A percentile compares a stretch with the other conserved stretches of the same genome.
Conservation (phyloP, 2,113 vertebrate species). For the Rhombomys opimus region DNA sequence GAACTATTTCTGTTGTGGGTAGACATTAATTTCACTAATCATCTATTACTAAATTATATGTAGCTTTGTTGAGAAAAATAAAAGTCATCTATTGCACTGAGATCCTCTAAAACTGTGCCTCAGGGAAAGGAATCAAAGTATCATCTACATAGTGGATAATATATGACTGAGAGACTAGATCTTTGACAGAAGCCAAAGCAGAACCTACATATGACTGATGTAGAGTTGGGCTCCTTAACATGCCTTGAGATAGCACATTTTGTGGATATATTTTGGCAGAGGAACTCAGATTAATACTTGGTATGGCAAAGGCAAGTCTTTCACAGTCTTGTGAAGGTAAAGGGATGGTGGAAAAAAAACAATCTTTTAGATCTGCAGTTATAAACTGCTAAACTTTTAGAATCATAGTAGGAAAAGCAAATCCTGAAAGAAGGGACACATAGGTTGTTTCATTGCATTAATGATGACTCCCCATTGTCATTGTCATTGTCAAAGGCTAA, state of each 20-base stretch:
- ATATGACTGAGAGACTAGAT: background rate
- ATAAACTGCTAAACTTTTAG: background rate
- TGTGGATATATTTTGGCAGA: background rate
- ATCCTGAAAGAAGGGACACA: no score
- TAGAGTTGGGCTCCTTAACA: background rate
- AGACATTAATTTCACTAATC: slow-evolving; percentile 21
- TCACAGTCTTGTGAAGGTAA: background rate
- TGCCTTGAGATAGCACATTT: background rate
- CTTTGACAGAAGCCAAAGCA: background rate
- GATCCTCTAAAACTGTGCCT: background rate
- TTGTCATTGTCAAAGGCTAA: background rate
- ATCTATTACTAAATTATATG: slow-evolving; percentile 37
- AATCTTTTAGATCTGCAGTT: background rate
- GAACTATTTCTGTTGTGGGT: slow-evolving; percentile 12
- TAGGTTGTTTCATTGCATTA: background rate
- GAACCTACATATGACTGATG: background rate
- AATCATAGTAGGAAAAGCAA: background rate
- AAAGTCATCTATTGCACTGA: slow-evolving; percentile 33
- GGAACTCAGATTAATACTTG: background rate
- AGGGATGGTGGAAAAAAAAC: background rate
- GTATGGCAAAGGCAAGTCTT: background rate
- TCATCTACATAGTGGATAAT: background rate
- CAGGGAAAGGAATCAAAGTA: background rate
- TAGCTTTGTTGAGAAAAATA: slow-evolving; percentile 46
- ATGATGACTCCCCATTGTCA: background rate